Evolutionary conservation across 1,140 invertebrate species (phyloP).

Genomic region (Phymastichus coffea): DNA sequence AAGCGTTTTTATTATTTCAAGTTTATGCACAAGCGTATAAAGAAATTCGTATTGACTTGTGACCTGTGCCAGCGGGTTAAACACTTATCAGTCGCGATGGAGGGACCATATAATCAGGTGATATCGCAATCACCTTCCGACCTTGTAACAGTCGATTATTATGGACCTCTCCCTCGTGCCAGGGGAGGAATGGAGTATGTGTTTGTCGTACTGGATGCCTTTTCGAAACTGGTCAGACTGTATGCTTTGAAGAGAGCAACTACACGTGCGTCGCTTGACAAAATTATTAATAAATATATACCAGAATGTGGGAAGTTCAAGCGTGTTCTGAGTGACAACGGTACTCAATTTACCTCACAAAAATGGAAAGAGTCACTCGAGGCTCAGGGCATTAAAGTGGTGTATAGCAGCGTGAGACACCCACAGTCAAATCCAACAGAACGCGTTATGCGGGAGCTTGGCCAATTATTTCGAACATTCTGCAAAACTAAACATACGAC

Average conservation of each 20-base stretch:
- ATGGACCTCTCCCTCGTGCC: no score
- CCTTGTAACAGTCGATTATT: slow-evolving; percentile 5
- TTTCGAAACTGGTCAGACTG: no score
- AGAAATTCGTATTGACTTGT: no score
- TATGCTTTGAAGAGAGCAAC: slow-evolving; percentile 1
- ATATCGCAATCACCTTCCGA: neutral
- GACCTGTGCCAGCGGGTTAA: no score
- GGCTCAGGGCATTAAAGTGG: slow-evolving; percentile 28
- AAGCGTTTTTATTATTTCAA: slow-evolving; percentile 3
- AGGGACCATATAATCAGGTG: neutral
- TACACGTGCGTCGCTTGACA: neutral
- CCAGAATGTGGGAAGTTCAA: neutral
- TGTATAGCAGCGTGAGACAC: slow-evolving; percentile 32
- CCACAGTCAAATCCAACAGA: slow-evolving; percentile 38
- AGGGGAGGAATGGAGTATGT: neutral
- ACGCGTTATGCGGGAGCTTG: slow-evolving; percentile 39
- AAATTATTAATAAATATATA: slow-evolving; percentile 12
- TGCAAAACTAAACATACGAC: slow-evolving; percentile 29
- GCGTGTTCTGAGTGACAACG: slow-evolving; percentile 28
- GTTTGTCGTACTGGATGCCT: neutral
- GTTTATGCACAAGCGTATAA: neutral
- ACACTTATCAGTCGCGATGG: neutral
- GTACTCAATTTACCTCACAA: slow-evolving; percentile 31
- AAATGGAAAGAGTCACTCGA: slow-evolving; percentile 22
- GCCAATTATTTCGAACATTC: slow-evolving; percentile 36